phyloP scores from a whole-genome alignment of 2,113 vertebrate genomes.

The Ochotona curzoniae region DNA sequence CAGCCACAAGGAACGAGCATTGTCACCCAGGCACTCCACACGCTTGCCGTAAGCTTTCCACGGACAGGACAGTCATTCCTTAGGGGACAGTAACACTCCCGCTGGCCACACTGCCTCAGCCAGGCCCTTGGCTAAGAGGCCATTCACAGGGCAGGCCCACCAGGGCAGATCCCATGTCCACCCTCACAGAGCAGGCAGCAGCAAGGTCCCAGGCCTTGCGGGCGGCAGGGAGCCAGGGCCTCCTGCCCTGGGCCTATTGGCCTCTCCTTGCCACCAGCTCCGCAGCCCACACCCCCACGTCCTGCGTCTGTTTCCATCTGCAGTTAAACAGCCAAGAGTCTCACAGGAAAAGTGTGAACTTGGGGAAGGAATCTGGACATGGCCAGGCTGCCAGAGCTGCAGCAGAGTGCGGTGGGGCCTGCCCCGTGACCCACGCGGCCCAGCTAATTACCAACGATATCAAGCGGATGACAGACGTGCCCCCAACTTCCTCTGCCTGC shows the following conservation, averaged over 20 bases:
- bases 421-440: not conserved
- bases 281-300: not conserved
- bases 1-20: rapidly evolving
- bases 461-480: not conserved
- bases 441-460: slow-evolving; percentile 44
- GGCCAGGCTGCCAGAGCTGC: not conserved
- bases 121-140: not conserved
- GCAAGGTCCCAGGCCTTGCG: not conserved
- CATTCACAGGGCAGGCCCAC: no score
- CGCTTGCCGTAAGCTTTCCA: not conserved
- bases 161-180: no score
- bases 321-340: not conserved
- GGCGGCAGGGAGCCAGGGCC: not conserved
- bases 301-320: slow-evolving; percentile 19
- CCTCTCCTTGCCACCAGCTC: no score
- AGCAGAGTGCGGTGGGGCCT: not conserved
- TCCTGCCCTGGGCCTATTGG: no score
- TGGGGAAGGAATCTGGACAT: not conserved
- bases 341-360: slow-evolving; percentile 39
- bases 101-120: not conserved
- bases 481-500: slow-evolving; percentile 72
- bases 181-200: not conserved
- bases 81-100: not conserved
- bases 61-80: no score
- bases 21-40: not conserved